Evolutionary conservation across 1,140 invertebrate genomes (phyloP).

Genomic region (Ostrea edulis): DNA sequence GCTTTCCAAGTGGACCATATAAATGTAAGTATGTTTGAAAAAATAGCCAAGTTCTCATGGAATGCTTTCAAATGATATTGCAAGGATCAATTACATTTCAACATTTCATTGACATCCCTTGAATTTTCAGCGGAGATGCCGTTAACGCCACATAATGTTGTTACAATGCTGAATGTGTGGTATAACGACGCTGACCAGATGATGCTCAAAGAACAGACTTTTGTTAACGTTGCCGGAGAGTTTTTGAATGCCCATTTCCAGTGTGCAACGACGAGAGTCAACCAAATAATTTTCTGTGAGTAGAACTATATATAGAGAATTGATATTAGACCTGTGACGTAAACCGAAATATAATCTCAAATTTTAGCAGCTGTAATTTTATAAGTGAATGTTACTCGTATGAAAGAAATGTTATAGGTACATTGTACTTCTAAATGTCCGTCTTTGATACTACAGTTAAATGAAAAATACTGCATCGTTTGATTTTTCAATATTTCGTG

Average conservation of each 20-base stretch:
- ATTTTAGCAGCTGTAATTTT: no score
- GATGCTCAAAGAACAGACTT: not conserved
- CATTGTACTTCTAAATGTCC: no score
- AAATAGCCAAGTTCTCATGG: not conserved
- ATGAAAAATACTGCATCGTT: no score
- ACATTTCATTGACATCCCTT: not conserved
- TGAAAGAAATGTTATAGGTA: no score
- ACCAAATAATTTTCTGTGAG: slow-evolving; percentile 7
- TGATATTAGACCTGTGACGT: no score
- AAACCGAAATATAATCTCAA: no score
- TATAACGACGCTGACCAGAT: not conserved
- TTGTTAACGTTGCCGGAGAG: not conserved
- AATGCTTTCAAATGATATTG: not conserved
- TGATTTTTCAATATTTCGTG: no score
- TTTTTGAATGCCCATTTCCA: not conserved
- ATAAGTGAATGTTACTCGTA: no score
- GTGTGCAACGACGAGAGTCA: not conserved
- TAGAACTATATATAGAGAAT: not conserved
- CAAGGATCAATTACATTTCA: no score
- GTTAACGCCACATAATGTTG: not conserved
- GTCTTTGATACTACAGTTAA: no score
- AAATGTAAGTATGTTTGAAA: not conserved
- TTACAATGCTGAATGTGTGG: not conserved
- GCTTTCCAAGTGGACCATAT: not conserved
- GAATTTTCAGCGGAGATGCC: not conserved